Evolutionary conservation across 2,888 invertebrate genomes (phyloP).

Genomic region (Tetheella fluctuosa): DNA sequence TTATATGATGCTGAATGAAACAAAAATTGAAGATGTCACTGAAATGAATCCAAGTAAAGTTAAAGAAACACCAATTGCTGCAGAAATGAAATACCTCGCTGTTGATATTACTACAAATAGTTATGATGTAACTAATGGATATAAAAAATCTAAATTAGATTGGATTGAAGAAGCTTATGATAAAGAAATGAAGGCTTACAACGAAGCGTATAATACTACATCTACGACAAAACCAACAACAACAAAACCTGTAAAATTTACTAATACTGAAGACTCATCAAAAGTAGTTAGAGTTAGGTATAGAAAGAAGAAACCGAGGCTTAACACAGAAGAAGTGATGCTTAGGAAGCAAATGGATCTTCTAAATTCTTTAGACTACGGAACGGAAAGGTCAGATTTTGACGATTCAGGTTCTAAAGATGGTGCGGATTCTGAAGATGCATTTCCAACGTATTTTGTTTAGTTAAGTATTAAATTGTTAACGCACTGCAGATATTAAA

Average conservation of each 20-base stretch:
- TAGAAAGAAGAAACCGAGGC: constrained; percentile 28
- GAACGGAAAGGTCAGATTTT: constrained; percentile 47
- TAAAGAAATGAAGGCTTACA: constrained; percentile 30
- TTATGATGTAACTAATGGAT: constrained; percentile 24
- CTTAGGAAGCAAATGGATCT: constrained; percentile 57
- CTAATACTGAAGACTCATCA: constrained; percentile 17
- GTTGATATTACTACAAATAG: background rate
- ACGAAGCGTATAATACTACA: constrained; percentile 5
- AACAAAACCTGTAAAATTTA: constrained; percentile 16
- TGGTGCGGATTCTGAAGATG: constrained; percentile 42
- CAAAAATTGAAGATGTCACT: constrained; percentile 17
- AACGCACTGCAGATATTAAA: background rate
- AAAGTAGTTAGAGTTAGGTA: constrained; percentile 32
- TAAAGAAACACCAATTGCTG: constrained; percentile 16
- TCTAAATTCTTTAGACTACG: constrained; percentile 65
- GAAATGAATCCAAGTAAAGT: constrained; percentile 1
- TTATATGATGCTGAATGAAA: constrained; percentile 16
- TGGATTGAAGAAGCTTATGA: constrained; percentile 55
- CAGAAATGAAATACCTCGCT: background rate
- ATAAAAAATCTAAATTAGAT: constrained; percentile 33
- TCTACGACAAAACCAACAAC: constrained; percentile 15
- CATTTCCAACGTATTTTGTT: constrained; percentile 47
- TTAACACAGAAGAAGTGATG: constrained; percentile 45
- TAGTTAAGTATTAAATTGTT: constrained; percentile 12
- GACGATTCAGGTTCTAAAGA: constrained; percentile 54